Evolutionary conservation across 2,888 invertebrate genomes (phyloP), one percentile per base, ranked within the genome.

Genomic region (Eulithis testata): DNA sequence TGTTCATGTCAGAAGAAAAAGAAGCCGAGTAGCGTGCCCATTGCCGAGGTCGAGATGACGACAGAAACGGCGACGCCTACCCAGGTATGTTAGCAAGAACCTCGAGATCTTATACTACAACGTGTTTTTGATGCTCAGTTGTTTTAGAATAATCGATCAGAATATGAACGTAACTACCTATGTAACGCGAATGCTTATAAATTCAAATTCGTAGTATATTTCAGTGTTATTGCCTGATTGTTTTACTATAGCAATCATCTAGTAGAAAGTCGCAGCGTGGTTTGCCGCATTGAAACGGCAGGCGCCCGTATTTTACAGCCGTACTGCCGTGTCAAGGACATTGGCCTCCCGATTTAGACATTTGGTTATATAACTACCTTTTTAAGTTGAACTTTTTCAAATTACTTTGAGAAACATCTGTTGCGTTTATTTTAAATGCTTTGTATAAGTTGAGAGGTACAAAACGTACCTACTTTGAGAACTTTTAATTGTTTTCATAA

Each of bases 1-100:
- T 90, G 91, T 90, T 83, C 87, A 89, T 93, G 92, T 90, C 89
- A 84, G 81, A 88, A 78, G 83, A 85, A 73, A 81, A 84, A 78
- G 87, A 89, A 81, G 84, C 84, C 79, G 86, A 89, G 81, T 88
- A 90, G 88, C 73, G 75, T 88, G 71, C 86, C 87, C 74, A 84
- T 87, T 72, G 73, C 81, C 69, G 87, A 87, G 80, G 86, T 77
- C 80, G 87, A 87, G 71, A 93, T 93, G 93, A 93, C 93, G 74
- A 93, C 93, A 71, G 93, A 93, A 75, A 93, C 93, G 73, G 91
- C 88, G 79, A 91, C 91, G 88, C 93, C 92, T 76, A 93, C 86
- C 70, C 93, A 93, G 93, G 93, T 93, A 76, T 76, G 83, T 56
- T 49, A 53, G 53, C 58, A 62, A 55, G 31, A 62, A 7, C 11